These are phyloP conservation scores for Drosophila nikananu DNA, from an alignment of 1,140 invertebrate genomes.

Conservation along the genomic window DNA sequence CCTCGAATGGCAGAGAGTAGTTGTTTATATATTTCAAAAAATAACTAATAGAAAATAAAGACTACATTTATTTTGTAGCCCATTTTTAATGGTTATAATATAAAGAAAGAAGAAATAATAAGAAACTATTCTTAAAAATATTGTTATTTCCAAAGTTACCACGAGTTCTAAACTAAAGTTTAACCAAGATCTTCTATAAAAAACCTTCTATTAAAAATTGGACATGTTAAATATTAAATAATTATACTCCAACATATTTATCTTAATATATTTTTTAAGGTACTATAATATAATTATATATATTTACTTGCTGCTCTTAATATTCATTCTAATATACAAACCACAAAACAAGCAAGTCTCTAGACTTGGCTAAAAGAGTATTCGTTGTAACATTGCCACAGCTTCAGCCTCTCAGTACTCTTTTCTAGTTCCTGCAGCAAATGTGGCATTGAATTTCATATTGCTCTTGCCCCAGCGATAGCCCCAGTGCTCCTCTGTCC, in stretches of 20 bases:
- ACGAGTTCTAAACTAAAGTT: too few species aligned
- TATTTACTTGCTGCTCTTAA: not conserved
- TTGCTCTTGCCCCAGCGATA: slow-evolving; percentile 58
- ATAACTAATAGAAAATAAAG: too few species aligned
- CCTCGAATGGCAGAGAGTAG: not conserved
- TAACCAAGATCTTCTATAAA: too few species aligned
- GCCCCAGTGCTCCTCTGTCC: slow-evolving; percentile 23
- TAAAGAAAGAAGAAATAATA: too few species aligned
- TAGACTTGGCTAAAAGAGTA: slow-evolving; percentile 13
- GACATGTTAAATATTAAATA: too few species aligned
- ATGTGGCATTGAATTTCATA: slow-evolving; percentile 84
- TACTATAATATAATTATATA: not conserved
- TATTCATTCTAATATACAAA: not conserved
- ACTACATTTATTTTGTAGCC: too few species aligned
- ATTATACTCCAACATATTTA: too few species aligned
- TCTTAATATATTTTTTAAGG: too few species aligned
- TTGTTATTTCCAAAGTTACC: too few species aligned
- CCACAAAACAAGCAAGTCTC: not conserved
- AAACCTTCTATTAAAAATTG: too few species aligned
- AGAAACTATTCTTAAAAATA: not conserved
- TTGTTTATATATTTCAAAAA: not conserved
- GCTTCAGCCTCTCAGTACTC: slow-evolving; percentile 27
- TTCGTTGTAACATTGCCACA: not conserved
- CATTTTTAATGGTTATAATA: not conserved
- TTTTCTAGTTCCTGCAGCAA: slow-evolving; percentile 77